phyloP scores from a whole-genome alignment of 2,113 vertebrate species.

The Rhynchomys soricoides region DNA sequence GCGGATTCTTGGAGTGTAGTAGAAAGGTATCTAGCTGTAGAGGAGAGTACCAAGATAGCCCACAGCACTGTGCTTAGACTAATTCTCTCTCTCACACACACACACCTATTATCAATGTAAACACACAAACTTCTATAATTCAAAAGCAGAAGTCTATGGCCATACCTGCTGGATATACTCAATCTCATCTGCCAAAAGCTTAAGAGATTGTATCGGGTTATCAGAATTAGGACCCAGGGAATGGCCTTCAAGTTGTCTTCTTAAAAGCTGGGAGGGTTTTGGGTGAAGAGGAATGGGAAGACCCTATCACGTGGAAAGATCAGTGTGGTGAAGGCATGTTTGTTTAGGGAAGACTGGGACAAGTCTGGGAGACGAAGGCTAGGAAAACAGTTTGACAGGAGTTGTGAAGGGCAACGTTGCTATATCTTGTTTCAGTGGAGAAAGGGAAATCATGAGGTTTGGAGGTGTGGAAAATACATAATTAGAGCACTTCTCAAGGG shows the following conservation, averaged over 20 bases:
- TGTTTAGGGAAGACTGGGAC: background rate
- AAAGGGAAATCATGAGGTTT: slow-evolving; percentile 5
- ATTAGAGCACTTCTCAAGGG: background rate
- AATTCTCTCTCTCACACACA: background rate
- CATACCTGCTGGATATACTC: too few relatives aligned
- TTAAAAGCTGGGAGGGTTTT: slow-evolving; percentile 9
- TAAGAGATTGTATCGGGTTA: background rate
- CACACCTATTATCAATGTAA: background rate
- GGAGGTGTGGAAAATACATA: background rate
- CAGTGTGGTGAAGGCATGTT: background rate
- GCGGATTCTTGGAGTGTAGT: background rate
- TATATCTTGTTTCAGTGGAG: background rate
- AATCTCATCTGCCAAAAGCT: background rate
- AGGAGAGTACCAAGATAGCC: slow-evolving; percentile 6
- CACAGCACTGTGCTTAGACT: background rate
- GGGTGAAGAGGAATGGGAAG: background rate
- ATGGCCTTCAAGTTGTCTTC: background rate
- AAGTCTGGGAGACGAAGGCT: background rate
- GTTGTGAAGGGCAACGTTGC: background rate
- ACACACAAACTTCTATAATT: background rate
- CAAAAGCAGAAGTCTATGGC: background rate
- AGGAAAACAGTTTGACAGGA: background rate
- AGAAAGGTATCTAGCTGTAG: background rate
- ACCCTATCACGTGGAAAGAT: background rate
- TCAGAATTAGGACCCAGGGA: background rate